Evolutionary conservation across 92 coral and sea anemone genomes (phyloP).

Genomic region (Anthopleura xanthogrammica): DNA sequence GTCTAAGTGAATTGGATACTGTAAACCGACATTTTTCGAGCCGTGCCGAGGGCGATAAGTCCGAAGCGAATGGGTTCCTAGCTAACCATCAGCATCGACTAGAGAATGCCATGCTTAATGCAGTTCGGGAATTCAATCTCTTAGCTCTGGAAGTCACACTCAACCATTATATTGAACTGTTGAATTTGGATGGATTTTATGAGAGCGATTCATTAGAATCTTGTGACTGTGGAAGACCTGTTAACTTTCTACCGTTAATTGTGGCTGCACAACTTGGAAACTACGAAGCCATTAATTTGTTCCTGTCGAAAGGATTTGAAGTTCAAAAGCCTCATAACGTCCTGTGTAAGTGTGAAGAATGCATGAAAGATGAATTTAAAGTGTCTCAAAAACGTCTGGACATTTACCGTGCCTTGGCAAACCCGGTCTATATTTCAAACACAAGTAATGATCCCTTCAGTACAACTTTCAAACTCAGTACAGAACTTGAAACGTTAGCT

Average conservation of each 20-base stretch:
- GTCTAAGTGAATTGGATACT: slow-evolving; percentile 3
- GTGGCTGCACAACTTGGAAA: slow-evolving; percentile 92
- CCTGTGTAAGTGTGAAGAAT: slow-evolving; percentile 79
- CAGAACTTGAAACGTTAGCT: slow-evolving; percentile 68
- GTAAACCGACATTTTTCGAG: slow-evolving; percentile 17
- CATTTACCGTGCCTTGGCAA: slow-evolving; percentile 79
- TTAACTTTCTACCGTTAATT: slow-evolving; percentile 82
- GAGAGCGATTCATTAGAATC: slow-evolving; percentile 22
- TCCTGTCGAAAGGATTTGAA: slow-evolving; percentile 77
- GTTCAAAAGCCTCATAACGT: slow-evolving; percentile 86
- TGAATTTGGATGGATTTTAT: slow-evolving; percentile 43
- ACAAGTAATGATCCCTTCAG: slow-evolving; percentile 81
- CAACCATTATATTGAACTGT: slow-evolving; percentile 68
- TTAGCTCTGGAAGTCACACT: slow-evolving; percentile 64
- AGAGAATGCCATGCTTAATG: slow-evolving; percentile 72
- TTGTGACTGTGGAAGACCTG: slow-evolving; percentile 32
- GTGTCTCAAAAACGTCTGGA: slow-evolving; percentile 89
- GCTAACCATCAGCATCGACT: slow-evolving; percentile 67
- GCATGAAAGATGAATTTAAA: slow-evolving; percentile 69
- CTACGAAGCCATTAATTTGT: slow-evolving; percentile 74
- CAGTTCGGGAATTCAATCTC: slow-evolving; percentile 65
- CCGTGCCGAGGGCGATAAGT: slow-evolving; percentile 37
- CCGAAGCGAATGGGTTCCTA: slow-evolving; percentile 69
- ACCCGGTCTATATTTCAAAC: slow-evolving; percentile 86
- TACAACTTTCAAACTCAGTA: slow-evolving; percentile 79